A percentile compares a stretch with the other conserved stretches of the same genome.
phyloP scores from a whole-genome alignment of 1,140 invertebrate species.

The Philopotamus ludificatus region DNA sequence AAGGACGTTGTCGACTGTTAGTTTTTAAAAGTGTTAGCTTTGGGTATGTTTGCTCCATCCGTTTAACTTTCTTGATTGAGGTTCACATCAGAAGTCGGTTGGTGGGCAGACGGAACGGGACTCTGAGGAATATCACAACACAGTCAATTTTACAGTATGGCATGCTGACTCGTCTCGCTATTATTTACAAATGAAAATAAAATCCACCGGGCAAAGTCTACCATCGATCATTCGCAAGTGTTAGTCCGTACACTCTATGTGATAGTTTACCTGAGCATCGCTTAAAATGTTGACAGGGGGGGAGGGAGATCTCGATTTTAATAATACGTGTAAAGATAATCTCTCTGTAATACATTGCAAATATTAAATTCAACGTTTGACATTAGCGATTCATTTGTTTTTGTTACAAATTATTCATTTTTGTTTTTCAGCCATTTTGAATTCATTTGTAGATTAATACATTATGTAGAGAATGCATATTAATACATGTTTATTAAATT shows the following conservation, averaged over 20 bases:
- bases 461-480: too few relatives aligned
- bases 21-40: slow-evolving; percentile 35
- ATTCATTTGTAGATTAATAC: too few relatives aligned
- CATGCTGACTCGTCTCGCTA: slow-evolving; percentile 25
- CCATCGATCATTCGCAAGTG: neutral
- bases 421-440: too few relatives aligned
- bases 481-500: too few relatives aligned
- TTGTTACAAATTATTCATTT: too few relatives aligned
- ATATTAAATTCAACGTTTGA: too few relatives aligned
- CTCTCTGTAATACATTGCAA: slow-evolving; percentile 50
- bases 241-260: neutral
- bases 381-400: too few relatives aligned
- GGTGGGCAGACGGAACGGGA: slow-evolving; percentile 62
- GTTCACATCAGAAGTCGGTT: slow-evolving; percentile 67
- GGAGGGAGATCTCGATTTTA: slow-evolving; percentile 43
- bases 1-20: slow-evolving; percentile 35
- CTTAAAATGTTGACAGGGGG: slow-evolving; percentile 8
- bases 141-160: slow-evolving; percentile 19
- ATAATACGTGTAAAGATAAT: slow-evolving; percentile 60
- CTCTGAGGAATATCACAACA: slow-evolving; percentile 54
- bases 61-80: slow-evolving; percentile 62
- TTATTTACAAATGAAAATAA: slow-evolving; percentile 16
- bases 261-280: slow-evolving; percentile 44
- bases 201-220: neutral
- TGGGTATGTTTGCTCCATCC: slow-evolving; percentile 30